A percentile compares a stretch with the other conserved stretches of the same genome.
Conservation (phyloP, 2,888 invertebrate genomes). For the Xanthia togata region DNA sequence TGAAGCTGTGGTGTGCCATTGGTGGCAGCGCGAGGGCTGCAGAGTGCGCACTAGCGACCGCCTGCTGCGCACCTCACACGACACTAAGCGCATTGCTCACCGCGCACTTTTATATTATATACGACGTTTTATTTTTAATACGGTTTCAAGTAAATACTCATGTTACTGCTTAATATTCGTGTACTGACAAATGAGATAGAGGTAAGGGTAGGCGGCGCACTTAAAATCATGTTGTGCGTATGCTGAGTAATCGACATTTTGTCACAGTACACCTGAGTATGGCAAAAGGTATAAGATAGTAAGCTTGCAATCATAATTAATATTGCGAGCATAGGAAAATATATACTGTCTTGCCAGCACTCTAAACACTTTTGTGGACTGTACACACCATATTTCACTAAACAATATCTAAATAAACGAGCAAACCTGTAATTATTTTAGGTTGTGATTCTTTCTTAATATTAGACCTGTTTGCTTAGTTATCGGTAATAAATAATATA, state of each 20-base stretch:
- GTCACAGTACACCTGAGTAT: not conserved
- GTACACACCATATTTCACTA: not conserved
- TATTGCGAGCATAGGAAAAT: not conserved
- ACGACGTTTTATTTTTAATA: slow-evolving; percentile 29
- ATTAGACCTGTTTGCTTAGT: not conserved
- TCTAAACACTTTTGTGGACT: slow-evolving; percentile 1
- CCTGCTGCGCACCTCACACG: slow-evolving; percentile 57
- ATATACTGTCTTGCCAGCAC: too few species aligned
- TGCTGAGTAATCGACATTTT: not conserved
- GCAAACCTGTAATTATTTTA: not conserved
- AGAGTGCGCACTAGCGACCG: slow-evolving; percentile 48
- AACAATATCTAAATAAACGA: not conserved
- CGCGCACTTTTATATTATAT: slow-evolving; percentile 31
- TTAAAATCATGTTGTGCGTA: not conserved
- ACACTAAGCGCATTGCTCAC: slow-evolving; percentile 52
- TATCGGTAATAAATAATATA: slow-evolving; percentile 10
- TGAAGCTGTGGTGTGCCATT: slow-evolving; percentile 41
- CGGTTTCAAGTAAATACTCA: slow-evolving; percentile 8
- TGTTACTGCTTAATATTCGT: not conserved
- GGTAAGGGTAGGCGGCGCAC: not conserved
- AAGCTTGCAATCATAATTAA: not conserved
- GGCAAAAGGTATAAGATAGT: too few species aligned
- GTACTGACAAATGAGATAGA: not conserved
- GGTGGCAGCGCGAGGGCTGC: slow-evolving; percentile 17
- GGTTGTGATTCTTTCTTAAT: not conserved